Base-by-base conservation (phyloP, 64 coral and sea anemone species). In the Pachyseris speciosa region DNA sequence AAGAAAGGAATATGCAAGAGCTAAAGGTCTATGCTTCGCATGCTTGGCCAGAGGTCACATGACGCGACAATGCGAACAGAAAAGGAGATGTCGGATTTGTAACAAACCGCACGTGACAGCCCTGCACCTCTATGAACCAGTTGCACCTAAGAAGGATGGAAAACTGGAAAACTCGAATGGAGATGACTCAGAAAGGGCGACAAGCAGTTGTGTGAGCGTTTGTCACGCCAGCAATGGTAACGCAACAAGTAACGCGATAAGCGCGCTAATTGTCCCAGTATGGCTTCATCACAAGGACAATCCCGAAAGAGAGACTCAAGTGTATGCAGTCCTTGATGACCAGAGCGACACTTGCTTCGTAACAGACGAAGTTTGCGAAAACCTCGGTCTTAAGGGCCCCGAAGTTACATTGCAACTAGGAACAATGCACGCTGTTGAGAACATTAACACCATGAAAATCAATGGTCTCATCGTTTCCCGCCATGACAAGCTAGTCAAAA, bases 351-450 rank as follows among this genome's bases (percentile, higher is more conserved):
- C 79, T 22, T 91, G 88, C 16, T 95, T 95, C 34, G 42, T 96
- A 6, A 96, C 94, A 8, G 33, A 92, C 5, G 64, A 66, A 1
- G 30, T 92, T 11, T 22, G 59, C 2, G 4, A 25, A 27, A 52
- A 75, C 10, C 43, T 96, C 7, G 22, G 64, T 5, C 5, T 96
- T 2, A 42, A 48, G 17, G 89, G 94, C 5, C 73, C 88, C 16
- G 89, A 86, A 7, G 80, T 74, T 6, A 81, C 41, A 2, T n/a
- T 95, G 11, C 19, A 95, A n/a, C 30, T 95, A 26, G 83, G 88
- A 77, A 96, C 84, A 12, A 96, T 96, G 89, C 94, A 92, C 15
- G 34, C 88, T 7, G 31, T 75, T 20, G 88, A 96, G 43, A 84
- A 80, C 5, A 78, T 96, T 9, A 15, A 47, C 0, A 92, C 94